Evolutionary conservation across 2,888 invertebrate genomes (phyloP), one percentile per base, ranked within the genome.

Genomic region (Amblyjoppa fuscipennis): DNA sequence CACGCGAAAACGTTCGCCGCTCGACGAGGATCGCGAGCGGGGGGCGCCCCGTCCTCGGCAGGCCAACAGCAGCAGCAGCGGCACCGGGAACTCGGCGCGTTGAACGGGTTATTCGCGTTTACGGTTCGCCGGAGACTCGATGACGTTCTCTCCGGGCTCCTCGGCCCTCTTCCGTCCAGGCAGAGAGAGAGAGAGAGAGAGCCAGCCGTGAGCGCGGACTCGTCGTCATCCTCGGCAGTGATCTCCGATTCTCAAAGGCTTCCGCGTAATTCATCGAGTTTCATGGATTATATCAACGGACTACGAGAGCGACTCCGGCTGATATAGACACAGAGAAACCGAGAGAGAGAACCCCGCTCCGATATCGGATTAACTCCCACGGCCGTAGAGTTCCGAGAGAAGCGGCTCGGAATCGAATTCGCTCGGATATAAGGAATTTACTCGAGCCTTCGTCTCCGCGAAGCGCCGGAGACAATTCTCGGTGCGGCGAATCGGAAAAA

Each of bases 101-200:
- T 83, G 83, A 83, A 83, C 85, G 85, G 73, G 85, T 85, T 83
- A 83, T 85, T 85, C 82, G 85, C 85, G 83, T 82, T 83, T 85
- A 85, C 85, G 78, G 79, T 85, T 82, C 85, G 85, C 82, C 49
- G 80, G 76, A 83, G 66, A 38, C 31, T 82, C 82, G 71, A 80
- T 85, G 85, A 85, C 80, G 85, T 80, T 80, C 80, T 70, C 74
- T 49, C 13, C 69, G 61, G 73, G 31, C 28, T 66, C 53, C 69
- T n/a, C 68, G 45, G 41, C 7, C 38, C 45, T 53, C 45, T 73
- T 51, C 41, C 49, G 28, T 28, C 20, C 13, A 38, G 28, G n/a
- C 3, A 3, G 45, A 5, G 5, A 45, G 9, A 45, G 1, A 41
- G 34, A 51, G 41, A 28, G 11, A 34, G 11, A 13, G 45, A 7